These are phyloP conservation scores for Acrobasis repandana DNA, from an alignment of 2,888 invertebrate genomes.

Conservation along the genomic window DNA sequence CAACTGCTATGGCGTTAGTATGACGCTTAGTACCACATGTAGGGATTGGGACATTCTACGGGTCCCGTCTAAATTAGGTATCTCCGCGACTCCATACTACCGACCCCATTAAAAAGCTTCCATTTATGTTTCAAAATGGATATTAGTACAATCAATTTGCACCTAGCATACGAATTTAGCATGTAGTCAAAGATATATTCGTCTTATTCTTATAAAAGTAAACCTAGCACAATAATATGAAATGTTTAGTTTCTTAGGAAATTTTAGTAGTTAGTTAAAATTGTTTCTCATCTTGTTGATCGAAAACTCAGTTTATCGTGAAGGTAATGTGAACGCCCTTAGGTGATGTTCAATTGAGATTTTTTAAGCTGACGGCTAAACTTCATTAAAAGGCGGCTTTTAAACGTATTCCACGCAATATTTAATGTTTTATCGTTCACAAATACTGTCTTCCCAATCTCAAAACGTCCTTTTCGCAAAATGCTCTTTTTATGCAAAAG, in stretches of 20 bases:
- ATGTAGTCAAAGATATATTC: constrained; percentile 50
- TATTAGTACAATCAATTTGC: constrained; percentile 73
- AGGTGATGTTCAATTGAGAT: background rate
- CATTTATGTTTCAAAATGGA: constrained; percentile 49
- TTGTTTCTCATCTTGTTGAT: constrained; percentile 35
- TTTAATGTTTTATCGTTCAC: background rate
- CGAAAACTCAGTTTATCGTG: constrained; percentile 25
- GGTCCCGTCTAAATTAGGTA: background rate
- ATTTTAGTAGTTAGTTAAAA: constrained; percentile 56
- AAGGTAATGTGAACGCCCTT: background rate
- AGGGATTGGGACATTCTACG: no score
- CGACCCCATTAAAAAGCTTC: constrained; percentile 60
- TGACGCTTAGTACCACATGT: no score
- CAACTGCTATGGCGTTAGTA: no score
- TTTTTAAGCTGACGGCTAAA: no score
- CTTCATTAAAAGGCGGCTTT: no score
- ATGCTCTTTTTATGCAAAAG: no score
- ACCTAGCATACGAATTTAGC: constrained; percentile 54
- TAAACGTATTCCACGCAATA: no score
- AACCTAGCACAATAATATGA: constrained; percentile 56
- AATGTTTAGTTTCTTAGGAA: constrained; percentile 56
- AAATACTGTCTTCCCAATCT: background rate
- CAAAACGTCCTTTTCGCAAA: no score
- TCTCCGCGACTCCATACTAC: constrained; percentile 26
- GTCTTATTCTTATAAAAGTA: constrained; percentile 38